Evolutionary conservation across 1,140 invertebrate species (phyloP).

Genomic region (Danaus melanippus): DNA sequence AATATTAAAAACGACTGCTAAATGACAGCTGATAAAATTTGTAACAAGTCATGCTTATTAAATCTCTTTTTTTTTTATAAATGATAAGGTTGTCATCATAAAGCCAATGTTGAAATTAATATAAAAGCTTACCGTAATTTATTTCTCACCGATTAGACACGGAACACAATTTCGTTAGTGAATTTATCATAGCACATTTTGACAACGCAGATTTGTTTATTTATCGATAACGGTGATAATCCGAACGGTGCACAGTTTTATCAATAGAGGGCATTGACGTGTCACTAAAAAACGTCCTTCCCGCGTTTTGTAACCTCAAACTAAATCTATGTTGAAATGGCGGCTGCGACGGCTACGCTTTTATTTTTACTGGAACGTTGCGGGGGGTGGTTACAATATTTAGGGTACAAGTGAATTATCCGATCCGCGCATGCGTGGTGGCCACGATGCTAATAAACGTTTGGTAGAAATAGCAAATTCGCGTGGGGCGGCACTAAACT

Average conservation of each 20-base stretch:
- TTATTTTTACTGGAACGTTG: conserved; percentile 58
- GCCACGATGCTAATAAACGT: conserved; percentile 40
- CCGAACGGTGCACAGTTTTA: conserved; percentile 11
- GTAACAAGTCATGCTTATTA: no score
- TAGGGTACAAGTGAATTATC: conserved; percentile 59
- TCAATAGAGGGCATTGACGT: conserved; percentile 16
- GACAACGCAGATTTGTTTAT: no score
- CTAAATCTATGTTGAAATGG: conserved; percentile 51
- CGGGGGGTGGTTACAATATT: conserved; percentile 58
- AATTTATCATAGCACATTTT: no score
- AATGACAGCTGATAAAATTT: no score
- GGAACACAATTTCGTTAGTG: no score
- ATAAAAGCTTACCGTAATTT: no score
- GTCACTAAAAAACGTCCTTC: conserved; percentile 17
- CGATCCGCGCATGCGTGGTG: conserved; percentile 63
- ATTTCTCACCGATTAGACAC: no score
- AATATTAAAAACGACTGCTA: no score
- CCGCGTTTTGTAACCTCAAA: conserved; percentile 38
- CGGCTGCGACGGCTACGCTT: conserved; percentile 21
- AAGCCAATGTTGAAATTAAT: no score
- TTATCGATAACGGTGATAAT: conserved; percentile 1
- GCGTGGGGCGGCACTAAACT: conserved; percentile 31
- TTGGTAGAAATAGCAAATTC: conserved; percentile 45
- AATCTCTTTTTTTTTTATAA: no score
- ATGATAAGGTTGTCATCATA: no score